Conservation (phyloP, 2,113 vertebrate genomes). For the Eublepharis macularius region DNA sequence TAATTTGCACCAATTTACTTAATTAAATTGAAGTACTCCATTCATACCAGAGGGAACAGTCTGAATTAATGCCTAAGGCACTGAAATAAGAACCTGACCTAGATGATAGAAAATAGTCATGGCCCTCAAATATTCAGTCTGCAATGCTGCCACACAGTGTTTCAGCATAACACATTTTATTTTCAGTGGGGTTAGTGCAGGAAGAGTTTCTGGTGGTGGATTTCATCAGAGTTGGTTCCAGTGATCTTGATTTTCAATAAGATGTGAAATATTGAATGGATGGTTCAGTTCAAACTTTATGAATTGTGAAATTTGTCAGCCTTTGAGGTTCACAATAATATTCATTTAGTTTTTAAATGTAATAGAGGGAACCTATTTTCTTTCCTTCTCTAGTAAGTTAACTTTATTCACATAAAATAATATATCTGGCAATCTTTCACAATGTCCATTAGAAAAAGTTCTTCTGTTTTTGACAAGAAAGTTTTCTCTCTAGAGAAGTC, state of each 20-base stretch:
- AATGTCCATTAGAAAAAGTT: not conserved
- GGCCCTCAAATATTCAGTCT: slow-evolving; percentile 53
- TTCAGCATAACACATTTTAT: not conserved
- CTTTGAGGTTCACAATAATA: not conserved
- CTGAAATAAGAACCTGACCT: slow-evolving; percentile 32
- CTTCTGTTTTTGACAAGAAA: slow-evolving; percentile 3
- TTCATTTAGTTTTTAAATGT: not conserved
- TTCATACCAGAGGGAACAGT: slow-evolving; percentile 16
- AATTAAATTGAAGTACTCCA: not conserved
- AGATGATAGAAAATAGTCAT: slow-evolving; percentile 6
- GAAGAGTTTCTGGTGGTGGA: not conserved
- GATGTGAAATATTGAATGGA: not conserved
- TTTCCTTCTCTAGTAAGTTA: slow-evolving; percentile 24
- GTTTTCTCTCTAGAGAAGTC: not conserved
- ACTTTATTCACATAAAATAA: slow-evolving; percentile 59
- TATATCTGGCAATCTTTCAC: slow-evolving; percentile 56
- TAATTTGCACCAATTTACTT: not conserved
- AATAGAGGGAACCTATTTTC: slow-evolving; percentile 25
- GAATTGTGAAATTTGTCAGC: not conserved
- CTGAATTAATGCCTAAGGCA: not conserved
- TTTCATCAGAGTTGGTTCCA: slow-evolving; percentile 44
- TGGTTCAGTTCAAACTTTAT: not conserved
- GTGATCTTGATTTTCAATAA: slow-evolving; percentile 1
- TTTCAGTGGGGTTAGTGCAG: not conserved
- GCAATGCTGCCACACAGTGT: not conserved